Percentiles rank a stretch among this genome's conserved stretches.
phyloP scores from a whole-genome alignment of 2,797 vertebrate genomes.

The Fringilla coelebs region DNA sequence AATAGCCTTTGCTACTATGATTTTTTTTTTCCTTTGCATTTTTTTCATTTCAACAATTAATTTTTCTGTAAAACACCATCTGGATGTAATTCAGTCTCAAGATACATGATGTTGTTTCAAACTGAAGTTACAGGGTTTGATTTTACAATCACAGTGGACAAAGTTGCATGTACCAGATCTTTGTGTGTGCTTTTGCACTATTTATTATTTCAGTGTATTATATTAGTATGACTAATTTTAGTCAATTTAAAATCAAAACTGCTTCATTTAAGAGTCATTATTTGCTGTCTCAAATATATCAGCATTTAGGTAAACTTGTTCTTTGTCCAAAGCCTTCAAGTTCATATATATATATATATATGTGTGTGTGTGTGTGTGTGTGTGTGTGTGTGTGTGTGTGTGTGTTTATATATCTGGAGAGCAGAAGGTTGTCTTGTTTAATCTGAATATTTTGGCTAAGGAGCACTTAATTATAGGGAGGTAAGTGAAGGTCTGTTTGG shows the following conservation, averaged over 20 bases:
- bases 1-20: background rate
- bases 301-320: background rate
- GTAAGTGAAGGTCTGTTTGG: background rate
- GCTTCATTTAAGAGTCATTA: background rate
- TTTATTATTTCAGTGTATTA: background rate
- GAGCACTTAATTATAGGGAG: background rate
- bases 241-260: background rate
- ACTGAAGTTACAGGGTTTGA: background rate
- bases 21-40: background rate
- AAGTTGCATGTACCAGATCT: background rate
- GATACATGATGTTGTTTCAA: background rate
- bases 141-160: background rate
- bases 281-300: background rate
- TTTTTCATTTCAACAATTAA: background rate
- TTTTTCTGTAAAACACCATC: background rate
- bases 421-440: background rate
- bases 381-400: no score
- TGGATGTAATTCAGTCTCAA: background rate
- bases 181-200: background rate
- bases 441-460: background rate
- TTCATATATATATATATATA: background rate
- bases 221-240: background rate
- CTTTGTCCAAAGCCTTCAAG: background rate
- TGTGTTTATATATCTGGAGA: background rate
- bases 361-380: no score